A percentile compares a stretch with the other conserved stretches of the same genome.
These are phyloP conservation scores for Mirounga angustirostris DNA, from an alignment of 2,113 vertebrate species.

Conservation along the genomic window DNA sequence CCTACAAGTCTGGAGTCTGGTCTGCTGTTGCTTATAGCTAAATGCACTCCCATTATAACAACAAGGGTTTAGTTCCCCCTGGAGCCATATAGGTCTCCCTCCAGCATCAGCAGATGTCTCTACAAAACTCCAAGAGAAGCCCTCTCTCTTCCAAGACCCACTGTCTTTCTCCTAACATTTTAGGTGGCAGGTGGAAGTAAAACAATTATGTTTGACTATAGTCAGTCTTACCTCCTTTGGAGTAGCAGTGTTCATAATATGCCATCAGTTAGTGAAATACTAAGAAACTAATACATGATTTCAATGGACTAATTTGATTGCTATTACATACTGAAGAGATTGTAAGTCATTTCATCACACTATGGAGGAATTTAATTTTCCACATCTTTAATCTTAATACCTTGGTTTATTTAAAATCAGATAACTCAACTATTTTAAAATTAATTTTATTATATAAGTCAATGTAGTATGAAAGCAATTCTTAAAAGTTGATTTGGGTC, in stretches of 20 bases:
- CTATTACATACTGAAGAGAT: background rate
- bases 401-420: conserved; percentile 33
- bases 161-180: background rate
- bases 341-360: background rate
- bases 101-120: background rate
- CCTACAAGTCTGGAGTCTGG: background rate
- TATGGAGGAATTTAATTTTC: conserved; percentile 36
- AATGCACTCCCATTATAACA: background rate
- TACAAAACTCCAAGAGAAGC: background rate
- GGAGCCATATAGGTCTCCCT: background rate
- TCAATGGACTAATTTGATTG: background rate
- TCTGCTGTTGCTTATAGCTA: background rate
- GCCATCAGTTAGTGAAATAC: background rate
- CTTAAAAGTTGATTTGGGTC: conserved; percentile 22
- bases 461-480: background rate
- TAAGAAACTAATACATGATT: background rate
- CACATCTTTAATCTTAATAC: conserved; percentile 30
- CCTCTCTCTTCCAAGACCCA: background rate
- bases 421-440: background rate
- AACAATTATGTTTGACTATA: background rate
- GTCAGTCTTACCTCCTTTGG: background rate
- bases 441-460: conserved; percentile 20
- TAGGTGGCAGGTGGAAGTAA: background rate
- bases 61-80: background rate
- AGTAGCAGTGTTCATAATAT: background rate